Percentiles rank a stretch among this genome's conserved stretches.
phyloP scores from a whole-genome alignment of 1,140 invertebrate species.

The Procambarus virginalis region DNA sequence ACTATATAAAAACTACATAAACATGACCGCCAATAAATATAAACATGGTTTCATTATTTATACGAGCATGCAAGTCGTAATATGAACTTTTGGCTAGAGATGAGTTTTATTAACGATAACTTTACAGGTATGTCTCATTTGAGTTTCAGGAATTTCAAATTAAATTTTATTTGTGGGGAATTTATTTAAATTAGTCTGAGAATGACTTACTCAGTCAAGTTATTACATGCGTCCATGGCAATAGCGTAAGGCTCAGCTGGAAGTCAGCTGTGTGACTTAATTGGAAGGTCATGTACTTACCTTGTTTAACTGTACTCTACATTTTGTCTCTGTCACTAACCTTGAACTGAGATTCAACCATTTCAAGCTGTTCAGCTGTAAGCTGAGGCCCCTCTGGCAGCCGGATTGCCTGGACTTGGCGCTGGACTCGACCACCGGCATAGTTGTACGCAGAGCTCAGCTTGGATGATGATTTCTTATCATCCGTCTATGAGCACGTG shows the following conservation, averaged over 20 bases:
- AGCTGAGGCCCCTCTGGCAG: slow-evolving; percentile 68
- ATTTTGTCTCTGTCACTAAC: slow-evolving; percentile 37
- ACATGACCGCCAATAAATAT: background rate
- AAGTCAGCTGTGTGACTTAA: background rate
- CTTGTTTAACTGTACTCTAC: slow-evolving; percentile 11
- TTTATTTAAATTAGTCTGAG: background rate
- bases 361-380: slow-evolving; percentile 65
- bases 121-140: background rate
- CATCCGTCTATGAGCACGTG: slow-evolving; percentile 49
- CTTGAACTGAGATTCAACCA: slow-evolving; percentile 69
- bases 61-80: slow-evolving; percentile 24
- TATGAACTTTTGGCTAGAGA: slow-evolving; percentile 41
- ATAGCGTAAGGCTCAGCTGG: background rate
- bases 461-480: slow-evolving; percentile 59
- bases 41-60: background rate
- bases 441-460: slow-evolving; percentile 70
- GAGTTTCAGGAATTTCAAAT: background rate
- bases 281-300: slow-evolving; percentile 7
- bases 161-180: background rate
- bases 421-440: slow-evolving; percentile 42
- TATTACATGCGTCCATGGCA: slow-evolving; percentile 1
- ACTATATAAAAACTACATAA: background rate
- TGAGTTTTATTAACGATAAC: background rate
- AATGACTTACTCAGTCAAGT: background rate
- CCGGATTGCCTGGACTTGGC: slow-evolving; percentile 54